Evolutionary conservation across 2,888 invertebrate genomes (phyloP).

Genomic region (Merodon equestris): DNA sequence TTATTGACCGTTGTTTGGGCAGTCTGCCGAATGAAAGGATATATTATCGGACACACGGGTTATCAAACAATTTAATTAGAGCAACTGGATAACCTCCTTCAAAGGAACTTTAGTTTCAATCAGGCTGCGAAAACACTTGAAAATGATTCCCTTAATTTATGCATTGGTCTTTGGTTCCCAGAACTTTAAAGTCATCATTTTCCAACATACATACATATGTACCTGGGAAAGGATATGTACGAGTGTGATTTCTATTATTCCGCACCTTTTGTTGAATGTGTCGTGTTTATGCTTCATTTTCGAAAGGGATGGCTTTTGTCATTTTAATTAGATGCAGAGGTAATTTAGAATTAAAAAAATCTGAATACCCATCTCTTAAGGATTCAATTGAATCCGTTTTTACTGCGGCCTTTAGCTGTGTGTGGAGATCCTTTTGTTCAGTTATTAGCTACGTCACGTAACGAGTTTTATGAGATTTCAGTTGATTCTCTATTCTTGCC

Average conservation of each 20-base stretch:
- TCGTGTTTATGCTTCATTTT: constrained; percentile 69
- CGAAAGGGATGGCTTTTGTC: constrained; percentile 56
- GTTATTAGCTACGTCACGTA: constrained; percentile 55
- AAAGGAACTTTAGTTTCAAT: too few relatives aligned
- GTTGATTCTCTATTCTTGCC: neutral
- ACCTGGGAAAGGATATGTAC: constrained; percentile 18
- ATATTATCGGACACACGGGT: too few relatives aligned
- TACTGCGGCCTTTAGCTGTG: constrained; percentile 45
- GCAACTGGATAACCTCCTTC: too few relatives aligned
- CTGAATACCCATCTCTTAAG: constrained; percentile 24
- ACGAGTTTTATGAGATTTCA: constrained; percentile 40
- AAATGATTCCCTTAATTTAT: constrained; percentile 16
- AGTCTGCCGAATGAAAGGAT: constrained; percentile 14
- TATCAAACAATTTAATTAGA: constrained; percentile 50
- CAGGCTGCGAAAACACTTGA: constrained; percentile 16
- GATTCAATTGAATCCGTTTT: constrained; percentile 60
- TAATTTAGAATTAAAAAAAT: constrained; percentile 41
- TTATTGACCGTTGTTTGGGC: constrained; percentile 33
- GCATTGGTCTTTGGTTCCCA: constrained; percentile 19
- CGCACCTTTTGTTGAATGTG: constrained; percentile 67
- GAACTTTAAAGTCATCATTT: constrained; percentile 21
- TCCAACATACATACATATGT: too few relatives aligned
- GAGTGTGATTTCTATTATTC: constrained; percentile 46
- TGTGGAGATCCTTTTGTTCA: constrained; percentile 45
- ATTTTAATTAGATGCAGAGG: constrained; percentile 67